Evolutionary conservation across 2,888 invertebrate species (phyloP).

Genomic region (Phyllotreta striolata): DNA sequence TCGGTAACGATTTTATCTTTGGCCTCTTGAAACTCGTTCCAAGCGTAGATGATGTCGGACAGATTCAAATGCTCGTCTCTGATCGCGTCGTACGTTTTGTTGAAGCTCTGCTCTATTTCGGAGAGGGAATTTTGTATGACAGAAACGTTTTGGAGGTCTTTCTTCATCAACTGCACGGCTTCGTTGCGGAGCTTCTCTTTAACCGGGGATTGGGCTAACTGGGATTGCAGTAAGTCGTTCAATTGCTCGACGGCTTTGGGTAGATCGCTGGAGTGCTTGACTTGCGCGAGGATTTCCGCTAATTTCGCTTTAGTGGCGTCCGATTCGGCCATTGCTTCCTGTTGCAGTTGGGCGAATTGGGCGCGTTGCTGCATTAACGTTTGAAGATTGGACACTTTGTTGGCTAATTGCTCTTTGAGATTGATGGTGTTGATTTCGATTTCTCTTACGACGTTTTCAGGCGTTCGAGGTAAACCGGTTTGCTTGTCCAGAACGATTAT

Average conservation of each 20-base stretch:
- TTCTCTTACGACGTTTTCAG: constrained; percentile 75
- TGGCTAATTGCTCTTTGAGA: constrained; percentile 71
- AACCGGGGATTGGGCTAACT: constrained; percentile 68
- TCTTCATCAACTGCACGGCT: constrained; percentile 80
- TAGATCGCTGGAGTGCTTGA: constrained; percentile 63
- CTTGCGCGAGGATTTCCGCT: constrained; percentile 65
- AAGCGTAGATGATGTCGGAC: constrained; percentile 73
- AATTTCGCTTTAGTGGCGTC: constrained; percentile 67
- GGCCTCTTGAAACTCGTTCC: constrained; percentile 78
- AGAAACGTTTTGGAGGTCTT: constrained; percentile 81
- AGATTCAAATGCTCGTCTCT: constrained; percentile 79
- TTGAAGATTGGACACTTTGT: constrained; percentile 73
- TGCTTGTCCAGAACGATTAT: constrained; percentile 76
- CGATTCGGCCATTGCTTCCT: constrained; percentile 72
- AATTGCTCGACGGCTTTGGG: constrained; percentile 63
- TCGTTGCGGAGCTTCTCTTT: constrained; percentile 80
- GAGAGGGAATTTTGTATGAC: constrained; percentile 82
- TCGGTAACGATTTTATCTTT: constrained; percentile 75
- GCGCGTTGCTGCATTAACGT: constrained; percentile 79
- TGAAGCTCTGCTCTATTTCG: constrained; percentile 82
- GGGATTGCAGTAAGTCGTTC: constrained; percentile 64
- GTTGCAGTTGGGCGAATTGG: constrained; percentile 76
- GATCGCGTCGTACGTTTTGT: constrained; percentile 77
- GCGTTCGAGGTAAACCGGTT: constrained; percentile 75
- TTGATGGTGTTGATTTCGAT: constrained; percentile 75